Base-by-base conservation (phyloP, 2,113 vertebrate genomes). In the Calypte anna region DNA sequence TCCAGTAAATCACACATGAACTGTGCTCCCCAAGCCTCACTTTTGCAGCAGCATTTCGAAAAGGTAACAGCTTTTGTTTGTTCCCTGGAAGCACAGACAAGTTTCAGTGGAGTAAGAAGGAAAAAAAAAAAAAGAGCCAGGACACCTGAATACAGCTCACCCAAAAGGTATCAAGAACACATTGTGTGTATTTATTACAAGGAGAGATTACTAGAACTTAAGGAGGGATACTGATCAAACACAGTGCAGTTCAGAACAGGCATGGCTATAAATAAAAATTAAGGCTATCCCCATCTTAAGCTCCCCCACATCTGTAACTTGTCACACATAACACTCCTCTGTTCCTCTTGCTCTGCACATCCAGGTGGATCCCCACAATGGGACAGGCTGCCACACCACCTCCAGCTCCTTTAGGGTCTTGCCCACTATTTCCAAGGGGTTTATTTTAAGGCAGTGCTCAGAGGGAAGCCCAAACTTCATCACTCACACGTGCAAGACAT, bases 1-100 rank as follows among this genome's bases (percentile, higher is more conserved):
- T 95, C 88, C 75, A 62, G 90, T 86, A 95, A 77, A 91, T 79
- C 90, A 86, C 79, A 61, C 82, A 87, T 82, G 89, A 96, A 96
- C 87, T 91, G 9, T 57, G 91, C 82, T 94, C 88, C 51, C 30
- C 12, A 9, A 53, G 61, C 51, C 67, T 75, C 58, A 3, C 28
- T 92, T 70, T 12, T 25, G 30, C 27, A 61, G 53, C 81, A 43
- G 51, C 7, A 3, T 40, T 14, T 21, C 57, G 18, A 54, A 44
- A 57, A 87, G 88, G 68, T 48, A 83, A 74, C 68, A 66, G 78
- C 38, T 85, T 86, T 81, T 63, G 86, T 78, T 95, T 87, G 75
- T 69, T 55, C 86, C 64, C 70, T 87, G 77, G 43, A 85, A 82
- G 68, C 62, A 58, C 67, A 25, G 22, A 57, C 68, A 40, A 36